Percentiles rank a stretch among this genome's conserved stretches.
Conservation (phyloP, 2,888 invertebrate species). For the Noctua comes region DNA sequence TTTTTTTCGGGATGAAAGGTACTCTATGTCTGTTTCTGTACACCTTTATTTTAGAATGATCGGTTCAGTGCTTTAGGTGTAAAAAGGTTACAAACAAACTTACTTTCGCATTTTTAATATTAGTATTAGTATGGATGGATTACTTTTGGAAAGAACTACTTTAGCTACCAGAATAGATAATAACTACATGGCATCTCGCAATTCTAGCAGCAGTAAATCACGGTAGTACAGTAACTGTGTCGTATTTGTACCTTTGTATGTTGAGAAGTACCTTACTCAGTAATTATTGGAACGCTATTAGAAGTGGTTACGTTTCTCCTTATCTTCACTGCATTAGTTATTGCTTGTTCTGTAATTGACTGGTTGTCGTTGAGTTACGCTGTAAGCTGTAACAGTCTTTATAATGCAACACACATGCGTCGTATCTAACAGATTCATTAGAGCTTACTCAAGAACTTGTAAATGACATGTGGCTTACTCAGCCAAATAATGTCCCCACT, state of each 20-base stretch:
- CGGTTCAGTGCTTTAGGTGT: too few relatives aligned
- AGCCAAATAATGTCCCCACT: background rate
- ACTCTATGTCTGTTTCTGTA: too few relatives aligned
- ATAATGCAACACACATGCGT: background rate
- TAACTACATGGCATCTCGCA: background rate
- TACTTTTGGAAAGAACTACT: background rate
- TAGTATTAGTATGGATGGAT: too few relatives aligned
- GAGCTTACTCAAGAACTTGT: background rate
- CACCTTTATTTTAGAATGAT: too few relatives aligned
- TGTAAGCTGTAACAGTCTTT: background rate
- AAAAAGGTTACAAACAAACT: too few relatives aligned
- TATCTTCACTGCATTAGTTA: conserved; percentile 47
- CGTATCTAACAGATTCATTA: background rate
- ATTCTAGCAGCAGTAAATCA: background rate
- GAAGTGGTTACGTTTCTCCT: conserved; percentile 17
- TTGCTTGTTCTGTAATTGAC: conserved; percentile 24
- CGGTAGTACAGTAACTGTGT: background rate
- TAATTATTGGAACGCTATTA: conserved; percentile 10
- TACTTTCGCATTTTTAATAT: too few relatives aligned
- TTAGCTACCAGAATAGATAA: background rate
- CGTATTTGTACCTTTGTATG: background rate
- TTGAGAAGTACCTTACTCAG: background rate
- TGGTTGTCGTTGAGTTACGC: conserved; percentile 12
- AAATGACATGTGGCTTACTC: background rate
- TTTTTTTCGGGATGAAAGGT: too few relatives aligned